Conservation (phyloP, 2,113 vertebrate genomes). For the Heterocephalus glaber region DNA sequence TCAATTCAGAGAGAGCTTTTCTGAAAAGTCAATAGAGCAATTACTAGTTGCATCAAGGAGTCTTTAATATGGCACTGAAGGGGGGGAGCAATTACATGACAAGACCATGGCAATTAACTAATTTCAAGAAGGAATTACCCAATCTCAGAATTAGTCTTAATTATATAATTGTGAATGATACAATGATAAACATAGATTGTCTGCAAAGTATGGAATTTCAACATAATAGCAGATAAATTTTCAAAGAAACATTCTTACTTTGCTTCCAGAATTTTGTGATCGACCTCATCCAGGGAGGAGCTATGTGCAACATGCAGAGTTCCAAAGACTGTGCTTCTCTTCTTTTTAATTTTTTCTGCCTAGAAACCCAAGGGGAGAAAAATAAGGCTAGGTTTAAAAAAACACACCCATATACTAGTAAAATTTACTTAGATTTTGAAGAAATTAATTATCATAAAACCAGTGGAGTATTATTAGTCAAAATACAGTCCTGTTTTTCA, state of each 20-base stretch:
- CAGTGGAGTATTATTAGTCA: constrained; percentile 55
- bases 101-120: constrained; percentile 4
- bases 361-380: constrained; percentile 81
- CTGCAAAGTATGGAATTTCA: background rate
- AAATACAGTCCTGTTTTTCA: constrained; percentile 48
- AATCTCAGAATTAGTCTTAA: constrained; percentile 40
- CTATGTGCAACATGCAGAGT: constrained; percentile 98
- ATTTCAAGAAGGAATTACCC: constrained; percentile 39
- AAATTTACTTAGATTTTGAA: constrained; percentile 39
- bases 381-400: background rate
- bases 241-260: constrained; percentile 89
- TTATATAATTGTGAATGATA: background rate
- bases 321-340: constrained; percentile 95
- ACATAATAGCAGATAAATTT: background rate
- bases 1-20: constrained; percentile 96
- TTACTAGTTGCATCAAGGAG: background rate
- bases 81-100: background rate
- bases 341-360: constrained; percentile 99
- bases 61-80: constrained; percentile 40
- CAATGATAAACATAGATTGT: background rate
- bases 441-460: constrained; percentile 65
- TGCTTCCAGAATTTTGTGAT: constrained; percentile 99
- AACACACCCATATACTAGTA: background rate
- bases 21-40: constrained; percentile 81
- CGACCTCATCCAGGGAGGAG: constrained; percentile 98